Evolutionary conservation across 2,113 vertebrate genomes (phyloP).

Genomic region (Apistogramma diplotaenia): DNA sequence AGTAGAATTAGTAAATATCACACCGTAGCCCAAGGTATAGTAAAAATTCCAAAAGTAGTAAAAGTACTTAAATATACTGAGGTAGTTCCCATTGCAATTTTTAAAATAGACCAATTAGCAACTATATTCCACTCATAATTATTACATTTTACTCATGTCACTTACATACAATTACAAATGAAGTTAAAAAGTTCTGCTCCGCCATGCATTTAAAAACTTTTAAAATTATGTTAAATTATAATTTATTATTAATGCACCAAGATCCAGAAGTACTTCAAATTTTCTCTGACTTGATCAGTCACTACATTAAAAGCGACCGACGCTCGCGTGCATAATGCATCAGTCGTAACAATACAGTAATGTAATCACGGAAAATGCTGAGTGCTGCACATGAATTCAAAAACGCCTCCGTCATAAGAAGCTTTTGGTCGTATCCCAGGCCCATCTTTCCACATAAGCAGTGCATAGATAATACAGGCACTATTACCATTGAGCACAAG

Average conservation of each 20-base stretch:
- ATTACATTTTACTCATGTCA: neutral
- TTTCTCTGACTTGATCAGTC: neutral
- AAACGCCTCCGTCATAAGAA: constrained; percentile 1
- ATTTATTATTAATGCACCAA: neutral
- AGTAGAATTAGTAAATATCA: neutral
- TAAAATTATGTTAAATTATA: neutral
- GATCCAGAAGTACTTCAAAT: neutral
- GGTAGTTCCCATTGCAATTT: neutral
- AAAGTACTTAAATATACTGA: neutral
- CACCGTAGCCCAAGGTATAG: neutral
- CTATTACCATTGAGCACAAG: neutral
- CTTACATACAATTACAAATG: no score
- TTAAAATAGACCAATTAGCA: neutral
- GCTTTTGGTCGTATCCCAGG: constrained; percentile 12
- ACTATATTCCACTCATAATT: neutral
- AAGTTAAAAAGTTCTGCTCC: neutral
- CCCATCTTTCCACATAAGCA: constrained; percentile 29
- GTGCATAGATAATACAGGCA: neutral
- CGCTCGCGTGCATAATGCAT: neutral
- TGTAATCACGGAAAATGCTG: neutral
- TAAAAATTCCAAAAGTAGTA: neutral
- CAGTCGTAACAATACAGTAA: neutral
- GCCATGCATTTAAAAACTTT: neutral
- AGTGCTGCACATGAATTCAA: neutral
- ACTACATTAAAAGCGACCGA: neutral